Evolutionary conservation across 2,113 vertebrate species (phyloP).

Genomic region (Mesoclemmys tuberculata): DNA sequence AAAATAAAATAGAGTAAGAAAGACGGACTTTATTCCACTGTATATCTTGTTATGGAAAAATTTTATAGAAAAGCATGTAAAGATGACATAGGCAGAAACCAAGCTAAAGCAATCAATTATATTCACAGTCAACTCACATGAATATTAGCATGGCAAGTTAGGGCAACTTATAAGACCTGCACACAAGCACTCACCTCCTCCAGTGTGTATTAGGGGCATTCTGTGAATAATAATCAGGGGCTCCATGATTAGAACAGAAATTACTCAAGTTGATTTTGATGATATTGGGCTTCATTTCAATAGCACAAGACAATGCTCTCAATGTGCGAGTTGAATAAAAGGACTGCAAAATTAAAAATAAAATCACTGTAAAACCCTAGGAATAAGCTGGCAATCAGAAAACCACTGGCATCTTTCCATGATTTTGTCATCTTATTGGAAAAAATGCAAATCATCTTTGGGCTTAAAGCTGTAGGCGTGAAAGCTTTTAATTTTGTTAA

Average conservation of each 20-base stretch:
- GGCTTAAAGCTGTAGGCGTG: slow-evolving; percentile 43
- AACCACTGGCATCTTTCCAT: slow-evolving; percentile 57
- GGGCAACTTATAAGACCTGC: not conserved
- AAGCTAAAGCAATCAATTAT: not conserved
- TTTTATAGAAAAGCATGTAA: not conserved
- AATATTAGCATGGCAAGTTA: not conserved
- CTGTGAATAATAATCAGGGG: not conserved
- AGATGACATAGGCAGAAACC: not conserved
- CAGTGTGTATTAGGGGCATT: not conserved
- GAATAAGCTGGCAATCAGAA: slow-evolving; percentile 35
- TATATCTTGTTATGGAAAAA: not conserved
- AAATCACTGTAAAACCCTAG: slow-evolving; percentile 48
- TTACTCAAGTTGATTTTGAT: slow-evolving; percentile 43
- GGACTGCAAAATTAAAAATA: slow-evolving; percentile 53
- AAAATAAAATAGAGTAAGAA: not conserved
- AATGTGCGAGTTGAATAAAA: slow-evolving; percentile 55
- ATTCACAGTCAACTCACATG: slow-evolving; percentile 17
- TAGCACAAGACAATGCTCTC: not conserved
- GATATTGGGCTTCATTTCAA: slow-evolving; percentile 61
- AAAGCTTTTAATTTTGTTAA: slow-evolving; percentile 76
- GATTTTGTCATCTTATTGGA: slow-evolving; percentile 24
- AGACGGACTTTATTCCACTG: not conserved
- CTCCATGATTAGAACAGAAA: slow-evolving; percentile 41
- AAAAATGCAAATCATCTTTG: slow-evolving; percentile 61
- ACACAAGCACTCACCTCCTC: not conserved